Base-by-base conservation (phyloP, 2,888 invertebrate genomes). In the Plebejus argus region DNA sequence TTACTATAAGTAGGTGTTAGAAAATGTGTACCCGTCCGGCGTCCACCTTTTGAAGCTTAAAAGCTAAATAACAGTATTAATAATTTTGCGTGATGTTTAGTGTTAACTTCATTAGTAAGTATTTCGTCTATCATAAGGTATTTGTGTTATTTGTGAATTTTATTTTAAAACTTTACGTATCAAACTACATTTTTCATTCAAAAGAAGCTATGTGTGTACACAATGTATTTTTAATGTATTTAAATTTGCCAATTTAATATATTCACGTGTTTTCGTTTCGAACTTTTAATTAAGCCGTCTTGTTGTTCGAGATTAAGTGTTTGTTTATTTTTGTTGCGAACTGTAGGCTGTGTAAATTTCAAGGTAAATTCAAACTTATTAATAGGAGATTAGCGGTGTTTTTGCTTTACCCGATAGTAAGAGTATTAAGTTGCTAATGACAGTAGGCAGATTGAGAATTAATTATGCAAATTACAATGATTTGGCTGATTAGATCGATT, bases 251-350 rank as follows among this genome's bases (percentile, higher is more conserved):
- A 53, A 74, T 74, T 74, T 86, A 85, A 86, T 87, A 84, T 85
- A 88, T 85, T 84, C 85, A 80, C 81, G 81, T 84, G 83, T 80
- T 81, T 84, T 76, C 79, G 78, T 86, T 86, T 86, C 83, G 81
- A 85, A 85, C 85, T 88, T 87, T 88, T 90, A 90, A 90, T 90
- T 89, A 90, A 90, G 88, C 83, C 87, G 83, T 90, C 88, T 89
- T 85, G 88, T 89, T 88, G 82, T 82, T 82, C 81, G 84, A 86
- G 85, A 87, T 87, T 89, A 87, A 88, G 86, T 85, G 84, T 84
- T 83, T 84, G 85, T 84, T 82, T 81, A 84, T 86, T 86, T 74
- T 87, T 86, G 84, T 87, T 82, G 84, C 85, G 84, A 83, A 82
- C 81, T 81, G 80, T 74, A 74, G 23, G 79, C 79, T 82, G 82